phyloP scores from a whole-genome alignment of 2,113 vertebrate genomes.

The Nerophis lumbriciformis region DNA sequence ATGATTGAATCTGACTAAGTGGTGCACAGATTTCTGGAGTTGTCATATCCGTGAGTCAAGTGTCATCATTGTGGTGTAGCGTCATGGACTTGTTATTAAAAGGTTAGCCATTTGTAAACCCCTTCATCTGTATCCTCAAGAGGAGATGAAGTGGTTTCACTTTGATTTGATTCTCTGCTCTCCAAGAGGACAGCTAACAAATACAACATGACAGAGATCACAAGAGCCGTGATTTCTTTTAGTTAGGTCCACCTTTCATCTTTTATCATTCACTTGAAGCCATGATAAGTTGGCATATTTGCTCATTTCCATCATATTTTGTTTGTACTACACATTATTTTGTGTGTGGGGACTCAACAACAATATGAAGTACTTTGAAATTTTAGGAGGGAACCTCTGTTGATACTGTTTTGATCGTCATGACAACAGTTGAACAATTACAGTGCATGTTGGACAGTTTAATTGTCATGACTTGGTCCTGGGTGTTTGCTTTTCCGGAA shows the following conservation, averaged over 20 bases:
- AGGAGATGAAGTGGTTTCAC: slow-evolving; percentile 26
- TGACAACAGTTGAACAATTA: too few relatives aligned
- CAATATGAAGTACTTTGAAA: too few relatives aligned
- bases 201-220: slow-evolving; percentile 7
- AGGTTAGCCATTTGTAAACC: slow-evolving; percentile 49
- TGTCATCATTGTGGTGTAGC: slow-evolving; percentile 30
- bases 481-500: too few relatives aligned
- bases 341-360: background rate
- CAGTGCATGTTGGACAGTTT: too few relatives aligned
- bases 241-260: background rate
- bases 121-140: slow-evolving; percentile 35
- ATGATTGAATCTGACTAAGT: slow-evolving; percentile 42
- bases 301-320: background rate
- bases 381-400: too few relatives aligned
- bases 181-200: slow-evolving; percentile 6
- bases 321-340: background rate
- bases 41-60: slow-evolving; percentile 44
- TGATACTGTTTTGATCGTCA: too few relatives aligned
- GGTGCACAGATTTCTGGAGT: slow-evolving; percentile 37
- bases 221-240: background rate
- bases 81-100: slow-evolving; percentile 45
- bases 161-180: slow-evolving; percentile 43
- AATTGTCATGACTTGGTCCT: too few relatives aligned
- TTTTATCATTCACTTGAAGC: background rate
- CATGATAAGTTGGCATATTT: background rate